Evolutionary conservation across 2,797 vertebrate genomes (phyloP).

Genomic region (Clarias pachynema): DNA sequence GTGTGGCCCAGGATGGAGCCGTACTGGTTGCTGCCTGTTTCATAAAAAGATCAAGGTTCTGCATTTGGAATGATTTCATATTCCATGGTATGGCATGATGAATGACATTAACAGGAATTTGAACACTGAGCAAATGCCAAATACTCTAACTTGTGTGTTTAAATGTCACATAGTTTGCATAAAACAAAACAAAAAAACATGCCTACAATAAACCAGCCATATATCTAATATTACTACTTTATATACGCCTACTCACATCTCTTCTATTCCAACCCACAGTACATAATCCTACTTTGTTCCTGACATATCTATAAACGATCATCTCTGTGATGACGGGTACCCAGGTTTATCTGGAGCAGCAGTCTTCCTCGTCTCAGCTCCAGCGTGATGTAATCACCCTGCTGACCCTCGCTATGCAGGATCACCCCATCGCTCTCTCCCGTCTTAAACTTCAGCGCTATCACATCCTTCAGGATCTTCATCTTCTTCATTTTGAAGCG

Average conservation of each 20-base stretch:
- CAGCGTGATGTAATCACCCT: slow-evolving; percentile 96
- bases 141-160: too few relatives aligned
- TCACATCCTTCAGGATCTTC: slow-evolving; percentile 98
- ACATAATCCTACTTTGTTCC: not conserved
- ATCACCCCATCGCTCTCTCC: slow-evolving; percentile 94
- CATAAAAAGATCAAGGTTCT: not conserved
- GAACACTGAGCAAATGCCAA: not conserved
- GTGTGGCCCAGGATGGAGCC: slow-evolving; percentile 95
- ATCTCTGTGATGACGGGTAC: slow-evolving; percentile 62
- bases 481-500: slow-evolving; percentile 97
- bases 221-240: not conserved
- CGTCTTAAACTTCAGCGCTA: slow-evolving; percentile 94
- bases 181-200: not conserved
- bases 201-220: not conserved
- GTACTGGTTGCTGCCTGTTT: slow-evolving; percentile 92
- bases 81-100: not conserved
- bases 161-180: not conserved
- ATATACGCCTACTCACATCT: not conserved
- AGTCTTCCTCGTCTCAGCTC: slow-evolving; percentile 89
- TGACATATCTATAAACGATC: not conserved
- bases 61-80: not conserved
- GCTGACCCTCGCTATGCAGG: slow-evolving; percentile 96
- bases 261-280: not conserved
- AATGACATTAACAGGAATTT: not conserved
- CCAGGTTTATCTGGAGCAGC: slow-evolving; percentile 91